Evolutionary conservation across 2,797 vertebrate genomes (phyloP).

Genomic region (Ctenopoma multispine): DNA sequence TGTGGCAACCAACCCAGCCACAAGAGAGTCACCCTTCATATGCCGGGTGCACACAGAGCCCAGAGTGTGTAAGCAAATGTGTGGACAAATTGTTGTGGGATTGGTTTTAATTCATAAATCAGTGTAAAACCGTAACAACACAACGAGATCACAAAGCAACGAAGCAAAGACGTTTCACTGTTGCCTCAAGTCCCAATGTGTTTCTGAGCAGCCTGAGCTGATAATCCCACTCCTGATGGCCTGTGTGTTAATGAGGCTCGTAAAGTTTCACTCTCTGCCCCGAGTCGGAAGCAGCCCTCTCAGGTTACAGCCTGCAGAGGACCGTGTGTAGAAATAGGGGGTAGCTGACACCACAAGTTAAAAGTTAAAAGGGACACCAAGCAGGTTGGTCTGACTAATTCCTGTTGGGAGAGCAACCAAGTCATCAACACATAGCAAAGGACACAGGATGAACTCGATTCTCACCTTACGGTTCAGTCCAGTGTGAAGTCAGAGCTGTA

Average conservation of each 20-base stretch:
- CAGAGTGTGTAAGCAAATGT: neutral
- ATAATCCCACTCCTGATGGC: conserved; percentile 42
- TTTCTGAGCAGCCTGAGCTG: conserved; percentile 5
- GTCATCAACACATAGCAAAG: neutral
- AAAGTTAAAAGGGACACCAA: conserved; percentile 49
- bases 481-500: neutral
- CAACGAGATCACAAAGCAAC: neutral
- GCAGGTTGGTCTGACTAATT: conserved; percentile 64
- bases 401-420: conserved; percentile 18
- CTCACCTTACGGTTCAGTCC: too few relatives aligned
- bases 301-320: conserved; percentile 65
- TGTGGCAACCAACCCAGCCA: neutral
- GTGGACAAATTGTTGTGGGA: neutral
- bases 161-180: neutral
- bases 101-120: neutral
- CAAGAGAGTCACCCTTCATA: neutral
- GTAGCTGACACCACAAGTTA: conserved; percentile 67
- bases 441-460: neutral
- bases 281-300: too few relatives aligned
- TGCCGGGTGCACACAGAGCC: neutral
- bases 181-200: neutral
- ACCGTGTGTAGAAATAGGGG: conserved; percentile 59
- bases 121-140: neutral
- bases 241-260: conserved; percentile 67
- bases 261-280: conserved; percentile 52